A percentile compares a stretch with the other conserved stretches of the same genome.
Conservation (phyloP, 2,797 vertebrate genomes). For the Onychomys arenicola region DNA sequence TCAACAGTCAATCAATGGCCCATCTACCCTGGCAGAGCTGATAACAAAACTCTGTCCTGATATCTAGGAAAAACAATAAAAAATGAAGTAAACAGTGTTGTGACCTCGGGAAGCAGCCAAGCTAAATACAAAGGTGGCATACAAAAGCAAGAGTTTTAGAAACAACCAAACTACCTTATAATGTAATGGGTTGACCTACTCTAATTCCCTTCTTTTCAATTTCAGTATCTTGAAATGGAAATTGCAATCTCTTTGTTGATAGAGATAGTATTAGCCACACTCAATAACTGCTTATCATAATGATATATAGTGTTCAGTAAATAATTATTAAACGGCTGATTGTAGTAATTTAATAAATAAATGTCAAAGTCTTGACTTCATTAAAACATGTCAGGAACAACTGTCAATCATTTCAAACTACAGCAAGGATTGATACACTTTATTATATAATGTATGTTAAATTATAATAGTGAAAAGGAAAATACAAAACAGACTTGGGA, state of each 20-base stretch:
- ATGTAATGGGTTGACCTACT: background rate
- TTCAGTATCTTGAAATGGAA: background rate
- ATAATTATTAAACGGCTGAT: conserved; percentile 13
- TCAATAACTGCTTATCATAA: background rate
- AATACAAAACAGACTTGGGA: background rate
- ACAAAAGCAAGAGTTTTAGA: background rate
- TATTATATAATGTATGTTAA: background rate
- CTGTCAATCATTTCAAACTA: background rate
- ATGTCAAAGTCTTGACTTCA: background rate
- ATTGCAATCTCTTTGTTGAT: background rate
- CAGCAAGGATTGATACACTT: background rate
- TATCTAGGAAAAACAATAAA: background rate
- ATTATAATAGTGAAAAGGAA: background rate
- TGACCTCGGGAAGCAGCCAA: background rate
- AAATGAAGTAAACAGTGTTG: background rate
- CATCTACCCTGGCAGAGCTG: background rate
- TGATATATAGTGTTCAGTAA: conserved; percentile 22
- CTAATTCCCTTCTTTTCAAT: conserved; percentile 23
- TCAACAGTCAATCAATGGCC: background rate
- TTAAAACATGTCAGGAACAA: background rate
- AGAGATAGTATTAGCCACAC: background rate
- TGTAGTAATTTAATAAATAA: background rate
- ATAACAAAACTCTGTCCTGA: background rate
- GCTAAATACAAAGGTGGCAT: background rate
- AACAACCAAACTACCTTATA: background rate